Base-by-base conservation (phyloP, 2,113 vertebrate genomes). In the Indicator indicator region DNA sequence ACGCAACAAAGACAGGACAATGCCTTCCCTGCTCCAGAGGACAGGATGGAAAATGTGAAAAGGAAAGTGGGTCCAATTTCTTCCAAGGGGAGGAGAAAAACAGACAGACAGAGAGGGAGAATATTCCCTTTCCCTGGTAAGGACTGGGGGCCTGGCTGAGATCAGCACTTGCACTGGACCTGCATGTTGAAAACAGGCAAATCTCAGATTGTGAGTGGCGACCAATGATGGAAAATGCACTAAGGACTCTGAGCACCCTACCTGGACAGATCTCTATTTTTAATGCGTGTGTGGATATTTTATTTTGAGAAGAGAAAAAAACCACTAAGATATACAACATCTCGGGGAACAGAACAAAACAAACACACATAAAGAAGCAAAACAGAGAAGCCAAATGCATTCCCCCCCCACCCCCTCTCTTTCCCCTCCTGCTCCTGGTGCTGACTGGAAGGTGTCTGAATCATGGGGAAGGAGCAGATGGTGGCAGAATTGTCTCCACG, bases 211-310 rank as follows among this genome's bases (percentile, higher is more conserved):
- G 92, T 0, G 1, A 92, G 80, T 4, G 3, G 77, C 1, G 5
- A 87, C 92, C 60, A 9, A 72, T 42, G 94, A 87, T 73, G 90
- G 86, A 95, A 97, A 94, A 97, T 97, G 96, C 97, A 97, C 96
- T 97, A 97, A 88, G 90, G 86, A 97, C 93, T 93, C 94, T 44
- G 63, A 83, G 62, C 2, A 1, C 81, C 86, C 88, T 94, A 79
- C 73, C 76, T 86, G 90, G 90, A 91, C 90, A 97, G 86, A 94
- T 88, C 40, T 81, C 64, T 96, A 95, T 95, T 95, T 96, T 96
- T 97, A 94, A 94, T 0, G 40, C 91, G 83, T 19, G 52, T 91
- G 90, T 89, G 82, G 96, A 88, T 94, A 95, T 96, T 94, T 96
- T 97, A 96, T 96, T 96, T 97, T 87, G 79, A 55, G 73, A 89